Evolutionary conservation across 2,113 vertebrate species (phyloP).

Genomic region (Panthera uncia): DNA sequence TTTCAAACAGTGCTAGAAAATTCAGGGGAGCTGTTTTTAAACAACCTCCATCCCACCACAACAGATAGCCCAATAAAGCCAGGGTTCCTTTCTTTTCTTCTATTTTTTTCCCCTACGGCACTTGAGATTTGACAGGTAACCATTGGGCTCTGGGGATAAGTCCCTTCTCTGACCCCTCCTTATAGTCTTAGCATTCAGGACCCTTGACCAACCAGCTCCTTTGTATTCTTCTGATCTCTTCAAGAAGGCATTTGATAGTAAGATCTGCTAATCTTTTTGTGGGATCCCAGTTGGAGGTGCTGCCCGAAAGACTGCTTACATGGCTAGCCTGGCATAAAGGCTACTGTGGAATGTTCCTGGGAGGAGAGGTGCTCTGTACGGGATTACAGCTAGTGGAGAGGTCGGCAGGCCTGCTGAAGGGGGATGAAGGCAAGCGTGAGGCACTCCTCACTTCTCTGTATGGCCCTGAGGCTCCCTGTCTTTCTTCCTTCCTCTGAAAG

Average conservation of each 20-base stretch:
- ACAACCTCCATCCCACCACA: too few species aligned
- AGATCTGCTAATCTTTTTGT: not conserved
- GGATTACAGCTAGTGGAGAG: rapidly evolving
- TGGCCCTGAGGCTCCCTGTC: rapidly evolving
- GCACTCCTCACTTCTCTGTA: not conserved
- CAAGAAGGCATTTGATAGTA: not conserved
- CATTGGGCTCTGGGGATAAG: not conserved
- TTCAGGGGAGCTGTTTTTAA: not conserved
- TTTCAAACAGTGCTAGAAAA: not conserved
- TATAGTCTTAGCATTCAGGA: not conserved
- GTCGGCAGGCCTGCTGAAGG: not conserved
- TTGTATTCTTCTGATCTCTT: not conserved
- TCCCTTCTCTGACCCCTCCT: not conserved
- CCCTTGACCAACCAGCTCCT: not conserved
- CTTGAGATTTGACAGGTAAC: not conserved
- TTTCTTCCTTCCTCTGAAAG: not conserved
- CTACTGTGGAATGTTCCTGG: not conserved
- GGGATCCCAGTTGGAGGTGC: not conserved
- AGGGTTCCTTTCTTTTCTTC: too few species aligned
- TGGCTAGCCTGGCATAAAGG: not conserved
- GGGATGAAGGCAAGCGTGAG: not conserved
- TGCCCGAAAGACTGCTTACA: not conserved
- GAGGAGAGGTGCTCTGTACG: not conserved
- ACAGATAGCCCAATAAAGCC: not conserved
- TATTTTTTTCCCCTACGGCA: not conserved